Evolutionary conservation across 1,140 invertebrate species (phyloP), one percentile per base, ranked within the genome.

Genomic region (Platyura marginata): DNA sequence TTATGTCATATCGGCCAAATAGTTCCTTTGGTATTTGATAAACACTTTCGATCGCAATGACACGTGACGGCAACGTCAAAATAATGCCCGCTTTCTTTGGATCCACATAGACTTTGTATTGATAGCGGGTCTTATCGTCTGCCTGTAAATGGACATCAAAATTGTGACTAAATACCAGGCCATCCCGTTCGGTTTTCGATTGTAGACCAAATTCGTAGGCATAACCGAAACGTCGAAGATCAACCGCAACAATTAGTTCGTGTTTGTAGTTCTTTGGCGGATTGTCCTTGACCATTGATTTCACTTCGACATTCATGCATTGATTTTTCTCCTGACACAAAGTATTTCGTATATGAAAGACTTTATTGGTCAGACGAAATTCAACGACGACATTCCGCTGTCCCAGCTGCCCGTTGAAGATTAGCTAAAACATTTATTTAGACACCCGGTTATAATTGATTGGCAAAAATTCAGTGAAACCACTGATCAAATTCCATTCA

Each of bases 281-380:
- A 6, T 48, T 21, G 1, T 33, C 48, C 4, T 15, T 34, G 1
- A 58, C 37, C 1, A 51, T 44, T 3, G 75, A 73, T 41, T 77
- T 68, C 8, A 81, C 44, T 52, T 81, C 77, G 29, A 78, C 66
- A 47, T 80, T 72, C 2, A 75, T 75, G 50, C 80, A 83, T 46
- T 81, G 73, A 3, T n/a, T 18, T 55, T 74, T 80, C 52, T 81
- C 75, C 44, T 81, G 77, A 53, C 80, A 83, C 54, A 77, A 76
- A 4, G 78, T 75, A 35, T 74, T 70, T 22, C 75, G 73, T 4
- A 71, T 63, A 48, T 77, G 74, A 46, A 79, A 70, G 45, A 79
- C 75, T 43, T 77, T 68, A 52, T 80, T 76, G 21, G 78, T 77
- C 6, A 77, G 50, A 46, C 78, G 77, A 2, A 74, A 55, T 47